A percentile compares a stretch with the other conserved stretches of the same genome.
These are phyloP conservation scores for Ammodytes marinus DNA, from an alignment of 2,113 vertebrate species.

Conservation along the genomic window DNA sequence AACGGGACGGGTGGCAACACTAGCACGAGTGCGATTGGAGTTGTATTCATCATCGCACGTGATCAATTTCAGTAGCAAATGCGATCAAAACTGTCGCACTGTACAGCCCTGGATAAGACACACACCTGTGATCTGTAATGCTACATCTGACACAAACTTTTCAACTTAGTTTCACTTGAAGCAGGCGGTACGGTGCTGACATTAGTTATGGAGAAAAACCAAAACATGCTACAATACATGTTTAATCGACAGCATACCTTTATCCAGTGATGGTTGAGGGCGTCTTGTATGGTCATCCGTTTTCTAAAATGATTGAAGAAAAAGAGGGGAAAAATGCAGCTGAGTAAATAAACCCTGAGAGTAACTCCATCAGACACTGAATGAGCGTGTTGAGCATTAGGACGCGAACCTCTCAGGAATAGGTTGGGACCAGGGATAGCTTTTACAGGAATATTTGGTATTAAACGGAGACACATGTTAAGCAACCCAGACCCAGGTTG, in stretches of 20 bases:
- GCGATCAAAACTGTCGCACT: too few relatives aligned
- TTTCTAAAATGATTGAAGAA: slow-evolving; percentile 86
- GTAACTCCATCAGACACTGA: slow-evolving; percentile 8
- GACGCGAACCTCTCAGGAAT: slow-evolving; percentile 26
- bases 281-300: slow-evolving; percentile 92
- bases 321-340: slow-evolving; percentile 35
- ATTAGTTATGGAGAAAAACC: slow-evolving; percentile 3
- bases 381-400: neutral
- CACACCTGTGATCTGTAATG: neutral
- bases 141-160: slow-evolving; percentile 5
- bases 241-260: slow-evolving; percentile 84
- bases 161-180: neutral
- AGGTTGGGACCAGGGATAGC: neutral
- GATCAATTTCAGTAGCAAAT: too few relatives aligned
- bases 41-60: too few relatives aligned
- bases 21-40: too few relatives aligned
- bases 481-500: neutral
- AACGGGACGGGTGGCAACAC: too few relatives aligned
- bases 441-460: slow-evolving; percentile 46
- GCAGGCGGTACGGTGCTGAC: neutral
- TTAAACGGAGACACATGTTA: slow-evolving; percentile 61
- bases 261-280: slow-evolving; percentile 95
- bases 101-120: neutral
- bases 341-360: slow-evolving; percentile 44
- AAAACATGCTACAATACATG: slow-evolving; percentile 53